Base-by-base conservation (phyloP, 2,113 vertebrate genomes). In the Rhizomys pruinosus region DNA sequence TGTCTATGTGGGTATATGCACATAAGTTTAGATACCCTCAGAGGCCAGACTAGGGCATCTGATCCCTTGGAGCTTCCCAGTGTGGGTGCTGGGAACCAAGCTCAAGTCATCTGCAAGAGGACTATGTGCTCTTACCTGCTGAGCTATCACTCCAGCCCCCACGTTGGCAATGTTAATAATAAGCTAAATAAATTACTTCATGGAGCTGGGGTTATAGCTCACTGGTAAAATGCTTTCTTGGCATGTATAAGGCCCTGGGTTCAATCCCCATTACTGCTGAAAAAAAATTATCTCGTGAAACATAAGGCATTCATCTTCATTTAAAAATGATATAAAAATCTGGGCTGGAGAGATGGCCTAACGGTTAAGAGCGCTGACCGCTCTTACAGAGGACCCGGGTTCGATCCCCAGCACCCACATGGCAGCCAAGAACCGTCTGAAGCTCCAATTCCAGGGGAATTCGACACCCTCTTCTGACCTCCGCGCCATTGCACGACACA, bases 81-180 rank as follows among this genome's bases (percentile, higher is more conserved):
- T 22, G 37, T 79, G 34, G 55, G 7, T 80, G 3, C 77, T 80
- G 78, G 57, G 23, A 39, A 29, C 78, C 39, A n/a, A 37, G 16
- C 57, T 80, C 34, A 25, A 55, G 55, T 25, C n/a, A 20, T 79
- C 55, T 39, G 59, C 3, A 59, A 37, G 76, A 57, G 52, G 5
- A 37, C 20, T 79, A n/a, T 6, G 2, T 79, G 77, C 37, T 39
- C 57, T 61, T 80, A 39, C 37, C 57, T 61, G 57, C 23, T 80
- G 78, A 61, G 57, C 57, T n/a, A 61, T 39, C 77, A 61, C n/a
- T 27, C 15, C 12, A 9, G n/a, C 7, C 13, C 5, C 11, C 32
- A 71, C 42, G 27, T 17, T 66, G 44, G 11, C 71, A 66, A 34
- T 94, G 44, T 44, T 94, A 81, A n/a, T 87, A n/a, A 78, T 81